Conservation (phyloP, 23 tunicate species). For the Trididemnum clinides region DNA sequence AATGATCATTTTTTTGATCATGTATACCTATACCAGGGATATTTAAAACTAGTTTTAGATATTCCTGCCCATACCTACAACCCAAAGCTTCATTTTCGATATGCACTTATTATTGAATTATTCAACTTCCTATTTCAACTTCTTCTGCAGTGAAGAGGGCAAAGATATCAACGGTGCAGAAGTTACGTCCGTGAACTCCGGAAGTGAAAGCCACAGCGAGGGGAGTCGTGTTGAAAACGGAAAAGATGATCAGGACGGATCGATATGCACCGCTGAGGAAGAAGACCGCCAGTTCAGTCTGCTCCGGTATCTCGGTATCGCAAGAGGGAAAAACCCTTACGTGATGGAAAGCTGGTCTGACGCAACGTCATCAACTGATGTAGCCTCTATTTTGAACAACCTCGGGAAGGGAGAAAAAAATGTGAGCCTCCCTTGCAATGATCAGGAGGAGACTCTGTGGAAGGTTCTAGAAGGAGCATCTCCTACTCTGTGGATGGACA, state of each 20-base stretch:
- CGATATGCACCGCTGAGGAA: neutral
- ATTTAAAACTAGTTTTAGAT: no score
- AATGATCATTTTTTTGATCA: no score
- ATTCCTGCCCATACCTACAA: no score
- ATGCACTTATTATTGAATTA: no score
- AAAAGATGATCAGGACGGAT: neutral
- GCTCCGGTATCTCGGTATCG: constrained; percentile 59
- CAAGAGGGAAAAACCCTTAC: constrained; percentile 55
- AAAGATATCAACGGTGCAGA: neutral
- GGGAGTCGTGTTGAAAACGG: neutral
- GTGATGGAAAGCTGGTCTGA: constrained; percentile 43
- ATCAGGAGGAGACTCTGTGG: constrained; percentile 68
- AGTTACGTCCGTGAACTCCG: neutral
- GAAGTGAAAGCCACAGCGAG: neutral
- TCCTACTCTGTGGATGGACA: constrained; percentile 64
- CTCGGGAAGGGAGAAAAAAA: neutral
- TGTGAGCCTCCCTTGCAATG: neutral
- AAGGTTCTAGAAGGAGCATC: constrained; percentile 60
- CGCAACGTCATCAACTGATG: constrained; percentile 43
- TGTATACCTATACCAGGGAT: no score
- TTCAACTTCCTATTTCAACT: no score
- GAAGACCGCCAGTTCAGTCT: constrained; percentile 50
- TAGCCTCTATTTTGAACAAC: constrained; percentile 16
- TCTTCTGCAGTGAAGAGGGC: no score
- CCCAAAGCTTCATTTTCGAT: no score